phyloP scores from a whole-genome alignment of 1,140 invertebrate genomes.

The Trichonephila clavata region DNA sequence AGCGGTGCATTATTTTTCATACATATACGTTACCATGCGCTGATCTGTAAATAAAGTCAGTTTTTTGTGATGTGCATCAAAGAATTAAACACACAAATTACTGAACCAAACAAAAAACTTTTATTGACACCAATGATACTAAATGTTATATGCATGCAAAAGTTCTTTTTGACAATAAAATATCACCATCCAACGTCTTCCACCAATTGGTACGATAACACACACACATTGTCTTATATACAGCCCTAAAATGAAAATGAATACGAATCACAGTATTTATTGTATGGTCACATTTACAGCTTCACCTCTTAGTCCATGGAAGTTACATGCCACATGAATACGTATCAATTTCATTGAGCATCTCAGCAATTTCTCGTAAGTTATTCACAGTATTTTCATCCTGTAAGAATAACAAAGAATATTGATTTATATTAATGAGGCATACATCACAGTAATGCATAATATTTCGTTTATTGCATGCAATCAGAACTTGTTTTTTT shows the following conservation, averaged over 20 bases:
- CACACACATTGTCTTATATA: background rate
- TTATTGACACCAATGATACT: background rate
- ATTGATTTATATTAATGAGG: no score
- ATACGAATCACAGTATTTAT: conserved; percentile 17
- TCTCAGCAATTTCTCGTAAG: background rate
- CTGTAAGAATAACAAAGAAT: no score
- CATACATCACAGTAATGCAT: no score
- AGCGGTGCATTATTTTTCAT: no score
- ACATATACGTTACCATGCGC: no score
- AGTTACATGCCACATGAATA: background rate
- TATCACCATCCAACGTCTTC: background rate
- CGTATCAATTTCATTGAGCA: conserved; percentile 1
- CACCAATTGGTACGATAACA: background rate
- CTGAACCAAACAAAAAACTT: background rate
- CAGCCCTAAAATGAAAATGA: background rate
- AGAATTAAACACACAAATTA: no score
- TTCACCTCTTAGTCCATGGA: background rate
- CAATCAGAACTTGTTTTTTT: no score
- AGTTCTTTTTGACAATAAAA: conserved; percentile 15
- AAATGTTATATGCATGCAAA: conserved; percentile 28
- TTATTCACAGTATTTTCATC: no score
- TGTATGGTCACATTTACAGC: background rate
- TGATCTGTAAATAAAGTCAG: no score
- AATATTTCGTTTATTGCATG: no score
- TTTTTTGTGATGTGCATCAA: no score